Evolutionary conservation across 2,113 vertebrate species (phyloP), one percentile per base, ranked within the genome.

Genomic region (Corythoichthys intestinalis): DNA sequence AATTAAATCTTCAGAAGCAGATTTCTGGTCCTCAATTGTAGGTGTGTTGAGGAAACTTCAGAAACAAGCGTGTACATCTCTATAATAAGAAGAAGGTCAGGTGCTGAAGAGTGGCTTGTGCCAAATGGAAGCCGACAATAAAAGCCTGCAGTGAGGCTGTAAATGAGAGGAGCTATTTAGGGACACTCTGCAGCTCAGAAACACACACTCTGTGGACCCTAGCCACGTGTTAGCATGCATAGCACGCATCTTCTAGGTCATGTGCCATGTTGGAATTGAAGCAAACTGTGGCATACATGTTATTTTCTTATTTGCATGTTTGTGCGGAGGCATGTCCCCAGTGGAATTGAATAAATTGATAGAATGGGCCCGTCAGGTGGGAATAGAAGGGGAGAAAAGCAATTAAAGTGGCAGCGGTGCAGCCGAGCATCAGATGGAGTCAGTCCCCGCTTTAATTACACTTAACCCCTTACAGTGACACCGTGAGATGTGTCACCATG

Each of bases 51-150:
- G 38, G 58, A 48, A 60, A 47, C 38, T 10, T 67, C 14, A 35
- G 54, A 17, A 75, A 61, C 41, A 37, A 38, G 41, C 12, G 35
- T 63, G 71, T 48, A 53, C 1, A 41, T 64, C 58, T 78, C 53
- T 46, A 63, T 67, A 34, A 44, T 44, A 44, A 44, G 28, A 75
- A 85, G 69, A 69, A 66, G 77, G 77, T 86, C 86, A 83, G 76
- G 71, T 79, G 80, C 70, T 76, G 79, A 69, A 59, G 67, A 56
- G 67, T 61, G 66, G 68, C 73, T 74, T 72, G 79, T 86, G 77
- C 82, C 79, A 83, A 80, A 79, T 79, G 80, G 72, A 82, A 77
- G 71, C 82, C 80, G 84, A 81, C 79, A 85, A 81, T 85, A 80
- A 80, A 73, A 85, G 80, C 70, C 71, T 69, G 67, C 72, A 79